Conservation (phyloP, 2,113 vertebrate species). For the Tor tambroides region DNA sequence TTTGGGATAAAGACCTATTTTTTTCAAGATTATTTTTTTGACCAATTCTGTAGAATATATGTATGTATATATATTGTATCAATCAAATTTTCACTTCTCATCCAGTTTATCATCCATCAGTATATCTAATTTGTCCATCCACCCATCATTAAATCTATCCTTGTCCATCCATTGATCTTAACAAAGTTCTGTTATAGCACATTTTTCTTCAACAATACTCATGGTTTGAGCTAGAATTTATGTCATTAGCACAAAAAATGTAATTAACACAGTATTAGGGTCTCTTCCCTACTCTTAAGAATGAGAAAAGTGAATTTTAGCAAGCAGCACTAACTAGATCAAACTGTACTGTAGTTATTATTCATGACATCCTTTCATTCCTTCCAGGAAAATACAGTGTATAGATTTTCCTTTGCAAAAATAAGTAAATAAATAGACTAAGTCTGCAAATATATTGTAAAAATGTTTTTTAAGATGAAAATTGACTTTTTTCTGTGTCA, state of each 20-base stretch:
- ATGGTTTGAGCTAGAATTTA: neutral
- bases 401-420: neutral
- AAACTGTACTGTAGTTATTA: neutral
- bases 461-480: neutral
- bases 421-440: conserved; percentile 1
- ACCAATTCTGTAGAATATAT: too few species aligned
- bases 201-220: neutral
- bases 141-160: too few species aligned
- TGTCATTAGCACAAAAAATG: neutral
- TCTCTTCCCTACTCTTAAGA: neutral
- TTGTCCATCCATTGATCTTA: too few species aligned
- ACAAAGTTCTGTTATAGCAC: too few species aligned
- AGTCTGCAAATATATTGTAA: neutral
- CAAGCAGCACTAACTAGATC: neutral
- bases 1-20: too few species aligned
- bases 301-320: neutral
- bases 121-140: too few species aligned
- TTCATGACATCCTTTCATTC: neutral
- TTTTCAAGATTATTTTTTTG: too few species aligned
- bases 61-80: too few species aligned
- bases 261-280: too few species aligned
- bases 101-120: too few species aligned
- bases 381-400: neutral
- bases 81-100: too few species aligned
- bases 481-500: neutral